Evolutionary conservation across 2,888 invertebrate genomes (phyloP).

Genomic region (Spodoptera littoralis): DNA sequence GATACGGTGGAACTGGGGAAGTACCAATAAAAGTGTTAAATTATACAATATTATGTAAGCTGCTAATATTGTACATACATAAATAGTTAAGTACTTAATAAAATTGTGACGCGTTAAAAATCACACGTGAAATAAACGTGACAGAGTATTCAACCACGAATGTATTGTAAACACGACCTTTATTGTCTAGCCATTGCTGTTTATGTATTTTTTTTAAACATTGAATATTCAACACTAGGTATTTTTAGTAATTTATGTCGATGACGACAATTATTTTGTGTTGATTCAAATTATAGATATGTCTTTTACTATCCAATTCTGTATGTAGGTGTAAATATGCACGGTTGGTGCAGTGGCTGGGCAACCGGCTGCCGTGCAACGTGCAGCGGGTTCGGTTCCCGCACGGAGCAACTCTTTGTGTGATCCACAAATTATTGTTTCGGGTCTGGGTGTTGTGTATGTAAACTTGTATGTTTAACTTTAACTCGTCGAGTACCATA

Average conservation of each 20-base stretch:
- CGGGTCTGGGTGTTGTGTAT: too few relatives aligned
- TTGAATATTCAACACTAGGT: background rate
- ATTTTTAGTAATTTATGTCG: background rate
- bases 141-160: background rate
- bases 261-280: background rate
- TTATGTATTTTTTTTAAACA: slow-evolving; percentile 1
- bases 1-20: background rate
- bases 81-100: background rate
- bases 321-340: too few relatives aligned
- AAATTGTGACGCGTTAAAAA: slow-evolving; percentile 3
- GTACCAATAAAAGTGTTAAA: too few relatives aligned
- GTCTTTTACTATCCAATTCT: background rate
- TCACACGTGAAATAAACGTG: slow-evolving; percentile 15
- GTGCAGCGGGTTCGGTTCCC: too few relatives aligned
- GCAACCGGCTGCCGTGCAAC: too few relatives aligned
- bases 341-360: too few relatives aligned
- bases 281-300: too few relatives aligned
- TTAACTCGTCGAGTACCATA: too few relatives aligned
- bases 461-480: too few relatives aligned
- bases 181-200: background rate
- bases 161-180: slow-evolving; percentile 6
- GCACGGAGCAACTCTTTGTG: too few relatives aligned
- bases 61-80: too few relatives aligned
- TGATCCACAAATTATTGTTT: too few relatives aligned
- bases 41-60: background rate